Evolutionary conservation across 53 echinoderm and acorn worm genomes (phyloP), one percentile per base, ranked within the genome.

Genomic region (Holothuria leucospilota): DNA sequence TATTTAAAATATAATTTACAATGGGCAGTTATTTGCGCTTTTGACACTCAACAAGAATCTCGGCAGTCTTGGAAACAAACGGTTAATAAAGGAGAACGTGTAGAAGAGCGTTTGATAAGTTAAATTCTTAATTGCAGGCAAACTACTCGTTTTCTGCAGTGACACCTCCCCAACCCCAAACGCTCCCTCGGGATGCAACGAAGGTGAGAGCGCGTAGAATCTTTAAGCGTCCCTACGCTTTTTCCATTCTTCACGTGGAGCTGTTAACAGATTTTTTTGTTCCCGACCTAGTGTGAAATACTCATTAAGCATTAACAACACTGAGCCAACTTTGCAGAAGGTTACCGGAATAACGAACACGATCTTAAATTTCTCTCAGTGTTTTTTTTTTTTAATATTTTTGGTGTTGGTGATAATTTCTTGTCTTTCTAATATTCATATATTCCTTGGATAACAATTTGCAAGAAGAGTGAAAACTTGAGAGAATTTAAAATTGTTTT

Each of bases 211-310:
- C 23, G 49, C 72, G 72, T 49, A 72, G 49, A 40, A 49, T 42
- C 72, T 41, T 15, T 41, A 24, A 72, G 51, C 72, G 72, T 72
- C 42, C 24, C 20, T 39, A 46, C 20, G 49, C 21, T 72, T 16
- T 49, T 72, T 21, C 41, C 49, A 25, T 72, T 40, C n/a, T 40
- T 39, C 72, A 30, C 40, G 58, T 25, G 51, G 79, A 79, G 79
- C 58, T 59, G 51, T 79, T 79, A 79, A 79, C 79, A 79, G 79
- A 53, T 79, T 79, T 79, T 49, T 58, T 59, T 79, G 51, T 58
- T 20, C 30, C 30, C 65, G 15, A 56, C 27, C 52, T 61, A 39
- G 81, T 81, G 81, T 81, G 62, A 81, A 81, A 81, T 61, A n/a
- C 60, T 81, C 81, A 81, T 81, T 81, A 81, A 60, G 49, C 52